Evolutionary conservation across 2,888 invertebrate genomes (phyloP), one percentile per base, ranked within the genome.

Genomic region (Drosophila formosana): DNA sequence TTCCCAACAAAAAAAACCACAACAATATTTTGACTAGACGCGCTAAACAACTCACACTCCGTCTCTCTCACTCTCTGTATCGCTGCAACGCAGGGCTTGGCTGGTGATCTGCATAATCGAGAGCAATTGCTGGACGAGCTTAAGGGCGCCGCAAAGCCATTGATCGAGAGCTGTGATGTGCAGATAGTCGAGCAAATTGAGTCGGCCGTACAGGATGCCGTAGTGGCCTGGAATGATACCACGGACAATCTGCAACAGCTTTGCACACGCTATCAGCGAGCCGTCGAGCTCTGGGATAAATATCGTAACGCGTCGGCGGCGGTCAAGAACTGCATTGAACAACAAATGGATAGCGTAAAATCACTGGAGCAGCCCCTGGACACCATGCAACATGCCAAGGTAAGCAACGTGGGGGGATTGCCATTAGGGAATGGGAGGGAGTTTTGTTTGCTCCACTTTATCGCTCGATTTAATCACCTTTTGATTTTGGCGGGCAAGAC

Each of bases 171-270:
- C 88, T 95, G 96, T 89, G 94, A 95, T 88, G 94, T 96, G 1
- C 94, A 95, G 84, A 95, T 97, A 61, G 95, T 96, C 8, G 95
- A 95, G 70, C 94, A 94, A 84, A 95, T 97, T 72, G 94, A 95
- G 78, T 94, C 95, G 2, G 96, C 96, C 51, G 95, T 97, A 47
- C 95, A 95, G 91, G 95, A 96, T 88, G 96, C 96, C 13, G 95
- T 96, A 11, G 94, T 95, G 4, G 96, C 96, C 41, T 97, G 97
- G 94, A 95, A 96, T 84, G 95, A 96, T 87, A 97, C 97, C n/a
- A 95, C 95, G 91, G 94, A 94, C 78, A 96, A 96, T 91, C 94
- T 97, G 76, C 95, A 95, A 78, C 95, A 95, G 81, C 94, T 97
- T 79, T 96, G 96, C 91, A 95, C 92, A 82, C 94, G 95, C 84